Base-by-base conservation (phyloP, 2,888 invertebrate species). In the Ramazzottius varieornatus region DNA sequence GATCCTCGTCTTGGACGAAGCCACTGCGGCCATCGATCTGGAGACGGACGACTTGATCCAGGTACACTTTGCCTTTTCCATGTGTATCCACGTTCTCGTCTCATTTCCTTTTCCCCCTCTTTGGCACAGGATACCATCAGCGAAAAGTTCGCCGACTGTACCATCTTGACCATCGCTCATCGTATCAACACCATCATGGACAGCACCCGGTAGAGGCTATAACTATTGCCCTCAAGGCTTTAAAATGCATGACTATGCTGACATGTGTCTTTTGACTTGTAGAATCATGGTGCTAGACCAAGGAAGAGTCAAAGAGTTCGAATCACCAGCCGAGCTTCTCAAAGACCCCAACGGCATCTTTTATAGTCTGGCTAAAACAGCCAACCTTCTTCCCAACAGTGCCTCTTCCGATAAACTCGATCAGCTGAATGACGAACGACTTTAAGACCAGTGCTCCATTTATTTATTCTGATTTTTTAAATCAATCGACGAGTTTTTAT, bases 1-100 rank as follows among this genome's bases (percentile, higher is more conserved):
- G n/a, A n/a, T n/a, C n/a, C n/a, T n/a, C n/a, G n/a, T n/a, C n/a
- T 69, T 76, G 63, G 78, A 77, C 66, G 78, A 78, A 69, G 78
- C 78, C 1, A 76, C 78, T 0, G 77, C 77, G 1, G 75, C 78
- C 1, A 75, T 78, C 13, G 77, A 77, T 69, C 69, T 74, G 64
- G 73, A 75, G 68, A 77, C 77, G 16, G 75, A 75, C 68, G 73
- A 74, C 66, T 70, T 73, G 32, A 75, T 75, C 64, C 75, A 75
- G 68, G 40, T 40, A 40, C 8, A 8, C 8, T 40, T 40, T n/a
- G n/a, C n/a, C n/a, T n/a, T n/a, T n/a, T n/a, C n/a, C n/a, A n/a
- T n/a, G n/a, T n/a, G n/a, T n/a, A n/a, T n/a, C n/a, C n/a, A n/a
- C n/a, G n/a, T n/a, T n/a, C n/a, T n/a, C n/a, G n/a, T n/a, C n/a